These are phyloP conservation scores for Leucania comma DNA, from an alignment of 2,888 invertebrate genomes.

Conservation along the genomic window DNA sequence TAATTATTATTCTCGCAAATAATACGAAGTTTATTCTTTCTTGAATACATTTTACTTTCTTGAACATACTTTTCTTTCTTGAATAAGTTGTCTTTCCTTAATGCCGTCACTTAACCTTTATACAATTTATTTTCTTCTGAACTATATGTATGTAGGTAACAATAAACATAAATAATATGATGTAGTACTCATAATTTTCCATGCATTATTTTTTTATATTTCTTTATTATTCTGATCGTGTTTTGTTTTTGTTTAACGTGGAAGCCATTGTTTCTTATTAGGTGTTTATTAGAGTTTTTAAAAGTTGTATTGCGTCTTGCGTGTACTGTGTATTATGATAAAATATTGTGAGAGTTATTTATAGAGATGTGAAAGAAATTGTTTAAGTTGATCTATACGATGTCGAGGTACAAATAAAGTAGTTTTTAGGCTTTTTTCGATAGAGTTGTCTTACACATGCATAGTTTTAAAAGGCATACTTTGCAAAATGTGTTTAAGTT, in stretches of 20 bases:
- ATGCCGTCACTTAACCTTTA: not conserved
- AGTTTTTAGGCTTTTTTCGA: not conserved
- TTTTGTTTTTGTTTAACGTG: slow-evolving; percentile 4
- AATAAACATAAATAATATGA: slow-evolving; percentile 1
- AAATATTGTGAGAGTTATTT: not conserved
- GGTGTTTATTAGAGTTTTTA: slow-evolving; percentile 11
- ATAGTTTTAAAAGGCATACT: not conserved
- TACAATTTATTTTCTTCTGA: not conserved
- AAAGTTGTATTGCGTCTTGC: not conserved
- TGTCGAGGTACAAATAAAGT: not conserved
- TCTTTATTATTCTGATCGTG: not conserved
- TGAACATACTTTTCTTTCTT: slow-evolving; percentile 3
- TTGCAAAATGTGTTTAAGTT: not conserved
- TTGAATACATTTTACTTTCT: slow-evolving; percentile 2
- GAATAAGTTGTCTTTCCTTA: slow-evolving; percentile 3
- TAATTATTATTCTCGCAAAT: slow-evolving; percentile 20
- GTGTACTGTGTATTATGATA: not conserved
- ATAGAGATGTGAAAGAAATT: not conserved
- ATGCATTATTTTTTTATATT: not conserved
- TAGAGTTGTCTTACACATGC: not conserved
- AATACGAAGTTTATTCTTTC: slow-evolving; percentile 8
- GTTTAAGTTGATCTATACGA: not conserved
- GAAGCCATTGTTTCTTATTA: slow-evolving; percentile 4
- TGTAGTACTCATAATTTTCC: not conserved
- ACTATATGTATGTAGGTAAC: not conserved